Percentiles rank a stretch among this genome's conserved stretches.
phyloP scores from a whole-genome alignment of 2,113 vertebrate genomes.

The Odocoileus hemionus region DNA sequence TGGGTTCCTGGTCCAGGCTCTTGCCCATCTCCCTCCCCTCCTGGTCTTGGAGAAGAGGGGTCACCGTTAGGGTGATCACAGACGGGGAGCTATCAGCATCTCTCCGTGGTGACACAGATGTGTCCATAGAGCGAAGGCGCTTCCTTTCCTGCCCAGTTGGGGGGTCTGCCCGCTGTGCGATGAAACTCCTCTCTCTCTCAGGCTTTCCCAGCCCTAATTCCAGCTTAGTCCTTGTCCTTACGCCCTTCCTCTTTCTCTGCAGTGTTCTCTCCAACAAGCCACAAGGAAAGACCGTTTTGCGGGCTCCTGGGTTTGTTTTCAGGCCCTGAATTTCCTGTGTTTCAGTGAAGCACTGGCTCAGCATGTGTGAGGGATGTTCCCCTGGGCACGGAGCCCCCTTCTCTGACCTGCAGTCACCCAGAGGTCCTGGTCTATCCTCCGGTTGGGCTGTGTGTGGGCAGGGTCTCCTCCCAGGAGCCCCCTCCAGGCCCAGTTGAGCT shows the following conservation, averaged over 20 bases:
- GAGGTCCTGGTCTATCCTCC: not conserved
- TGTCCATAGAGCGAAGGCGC: accelerated
- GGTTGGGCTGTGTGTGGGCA: not conserved
- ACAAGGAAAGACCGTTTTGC: not conserved
- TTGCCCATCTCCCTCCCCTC: not conserved
- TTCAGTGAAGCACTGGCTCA: not conserved
- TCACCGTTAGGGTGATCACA: not conserved
- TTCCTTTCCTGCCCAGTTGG: not conserved
- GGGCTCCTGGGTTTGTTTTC: not conserved
- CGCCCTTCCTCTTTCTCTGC: not conserved
- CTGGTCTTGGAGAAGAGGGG: not conserved
- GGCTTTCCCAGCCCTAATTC: not conserved
- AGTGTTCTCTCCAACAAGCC: not conserved
- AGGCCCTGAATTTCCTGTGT: not conserved
- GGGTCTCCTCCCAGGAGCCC: not conserved
- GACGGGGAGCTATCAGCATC: not conserved
- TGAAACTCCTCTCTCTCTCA: not conserved
- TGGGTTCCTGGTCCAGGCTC: not conserved
- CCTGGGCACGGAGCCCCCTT: not conserved
- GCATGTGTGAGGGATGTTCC: not conserved
- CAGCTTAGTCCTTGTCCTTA: not conserved
- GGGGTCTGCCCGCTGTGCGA: accelerated
- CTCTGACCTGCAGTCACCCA: not conserved
- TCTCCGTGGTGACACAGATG: not conserved
- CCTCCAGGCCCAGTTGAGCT: not conserved